Percentiles rank a stretch among this genome's conserved stretches.
These are phyloP conservation scores for Lepidocolaptes lacrymiger DNA, from an alignment of 2,797 vertebrate species.

Conservation along the genomic window DNA sequence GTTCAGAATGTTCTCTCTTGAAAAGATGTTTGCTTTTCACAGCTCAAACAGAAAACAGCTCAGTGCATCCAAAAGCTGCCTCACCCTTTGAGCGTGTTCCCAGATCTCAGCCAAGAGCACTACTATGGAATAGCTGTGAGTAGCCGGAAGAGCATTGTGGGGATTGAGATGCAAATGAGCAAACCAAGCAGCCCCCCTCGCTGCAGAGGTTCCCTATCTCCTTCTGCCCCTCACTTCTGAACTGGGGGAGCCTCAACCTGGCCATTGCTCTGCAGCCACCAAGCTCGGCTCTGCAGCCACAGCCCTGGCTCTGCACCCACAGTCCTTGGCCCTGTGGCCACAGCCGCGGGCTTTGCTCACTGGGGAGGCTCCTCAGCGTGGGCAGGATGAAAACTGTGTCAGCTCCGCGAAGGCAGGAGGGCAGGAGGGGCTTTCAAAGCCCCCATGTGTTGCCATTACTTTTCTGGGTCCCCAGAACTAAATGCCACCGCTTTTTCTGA, in stretches of 20 bases:
- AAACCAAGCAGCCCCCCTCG: slow-evolving; percentile 39
- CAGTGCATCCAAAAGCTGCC: slow-evolving; percentile 74
- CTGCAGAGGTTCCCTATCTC: slow-evolving; percentile 58
- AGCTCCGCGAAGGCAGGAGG: background rate
- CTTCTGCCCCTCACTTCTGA: slow-evolving; percentile 51
- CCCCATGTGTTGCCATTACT: background rate
- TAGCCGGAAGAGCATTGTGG: slow-evolving; percentile 73
- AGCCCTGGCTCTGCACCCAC: background rate
- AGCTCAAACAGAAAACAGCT: slow-evolving; percentile 73
- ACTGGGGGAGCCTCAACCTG: slow-evolving; percentile 22
- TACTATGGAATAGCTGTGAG: slow-evolving; percentile 73
- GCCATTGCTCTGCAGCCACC: background rate
- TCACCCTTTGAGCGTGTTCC: slow-evolving; percentile 73
- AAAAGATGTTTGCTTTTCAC: slow-evolving; percentile 74
- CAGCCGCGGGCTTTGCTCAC: background rate
- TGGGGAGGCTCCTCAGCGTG: background rate
- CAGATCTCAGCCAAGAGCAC: slow-evolving; percentile 72
- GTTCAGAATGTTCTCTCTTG: slow-evolving; percentile 67
- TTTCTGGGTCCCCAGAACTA: background rate
- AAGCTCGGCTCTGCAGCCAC: background rate
- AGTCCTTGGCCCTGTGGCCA: background rate
- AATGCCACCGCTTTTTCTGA: background rate
- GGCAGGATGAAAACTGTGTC: background rate
- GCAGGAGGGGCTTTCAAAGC: background rate
- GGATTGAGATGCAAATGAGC: slow-evolving; percentile 74